phyloP scores from a whole-genome alignment of 2,888 invertebrate species.

The Cecidostiba fungosa region DNA sequence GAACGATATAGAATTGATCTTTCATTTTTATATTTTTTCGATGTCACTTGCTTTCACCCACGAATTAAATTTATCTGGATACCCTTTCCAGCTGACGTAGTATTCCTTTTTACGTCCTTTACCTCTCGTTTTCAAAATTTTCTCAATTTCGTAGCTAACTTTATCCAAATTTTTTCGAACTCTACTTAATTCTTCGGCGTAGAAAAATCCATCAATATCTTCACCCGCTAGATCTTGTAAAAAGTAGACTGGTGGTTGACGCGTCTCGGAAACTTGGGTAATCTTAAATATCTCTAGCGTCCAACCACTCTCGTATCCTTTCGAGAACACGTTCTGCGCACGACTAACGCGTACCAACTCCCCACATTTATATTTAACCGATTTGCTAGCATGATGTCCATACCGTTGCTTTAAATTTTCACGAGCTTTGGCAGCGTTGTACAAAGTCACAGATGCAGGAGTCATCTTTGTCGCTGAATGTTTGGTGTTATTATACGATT shows the following conservation, averaged over 20 bases:
- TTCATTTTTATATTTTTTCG: conserved; percentile 3
- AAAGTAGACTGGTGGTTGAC: too few relatives aligned
- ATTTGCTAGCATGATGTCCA: neutral
- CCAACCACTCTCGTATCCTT: too few relatives aligned
- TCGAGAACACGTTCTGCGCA: neutral
- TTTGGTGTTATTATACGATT: neutral
- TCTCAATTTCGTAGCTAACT: neutral
- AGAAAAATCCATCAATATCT: neutral
- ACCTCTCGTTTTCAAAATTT: neutral
- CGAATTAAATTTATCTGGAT: neutral
- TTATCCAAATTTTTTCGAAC: neutral
- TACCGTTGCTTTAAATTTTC: neutral
- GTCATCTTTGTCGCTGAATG: neutral
- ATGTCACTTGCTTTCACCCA: neutral
- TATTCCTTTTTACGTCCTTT: neutral
- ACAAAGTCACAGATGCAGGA: neutral
- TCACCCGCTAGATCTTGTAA: neutral
- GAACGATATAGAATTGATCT: neutral
- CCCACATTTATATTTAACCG: neutral
- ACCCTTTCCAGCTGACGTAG: neutral
- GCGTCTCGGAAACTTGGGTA: too few relatives aligned
- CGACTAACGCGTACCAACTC: neutral
- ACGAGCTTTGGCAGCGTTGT: neutral
- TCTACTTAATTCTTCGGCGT: too few relatives aligned
- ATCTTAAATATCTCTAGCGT: too few relatives aligned